Percentiles rank a stretch among this genome's conserved stretches.
Conservation (phyloP, 1,140 invertebrate genomes). For the Druon quercuslanigerum region DNA sequence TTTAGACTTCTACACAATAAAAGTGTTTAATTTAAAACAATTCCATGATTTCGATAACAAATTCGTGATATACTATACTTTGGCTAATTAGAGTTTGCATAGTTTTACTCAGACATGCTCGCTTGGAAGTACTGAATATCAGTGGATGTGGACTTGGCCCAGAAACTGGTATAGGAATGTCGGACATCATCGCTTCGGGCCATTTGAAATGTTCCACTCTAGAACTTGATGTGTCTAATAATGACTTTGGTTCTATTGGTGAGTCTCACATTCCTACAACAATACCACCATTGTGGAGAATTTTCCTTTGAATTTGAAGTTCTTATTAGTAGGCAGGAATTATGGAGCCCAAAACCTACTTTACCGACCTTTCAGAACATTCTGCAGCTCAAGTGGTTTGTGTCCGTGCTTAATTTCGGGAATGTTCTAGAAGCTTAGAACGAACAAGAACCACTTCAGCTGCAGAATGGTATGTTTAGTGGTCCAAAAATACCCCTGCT, state of each 20-base stretch:
- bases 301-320: slow-evolving; percentile 3
- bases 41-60: background rate
- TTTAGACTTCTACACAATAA: too few species aligned
- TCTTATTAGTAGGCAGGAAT: background rate
- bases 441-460: too few species aligned
- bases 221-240: slow-evolving; percentile 63
- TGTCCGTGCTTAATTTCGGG: too few species aligned
- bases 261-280: slow-evolving; percentile 12
- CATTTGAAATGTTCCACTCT: slow-evolving; percentile 48
- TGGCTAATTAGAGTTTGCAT: slow-evolving; percentile 26
- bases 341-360: too few species aligned
- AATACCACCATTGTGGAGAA: background rate
- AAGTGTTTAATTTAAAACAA: too few species aligned
- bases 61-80: background rate
- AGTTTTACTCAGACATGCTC: slow-evolving; percentile 60
- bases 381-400: too few species aligned
- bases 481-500: too few species aligned
- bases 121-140: slow-evolving; percentile 62
- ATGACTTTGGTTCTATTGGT: slow-evolving; percentile 63
- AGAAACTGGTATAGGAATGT: slow-evolving; percentile 56
- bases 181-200: slow-evolving; percentile 56
- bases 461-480: too few species aligned
- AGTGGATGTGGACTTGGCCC: slow-evolving; percentile 61
- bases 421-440: too few species aligned
- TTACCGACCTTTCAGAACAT: too few species aligned